A percentile compares a stretch with the other conserved stretches of the same genome.
Conservation (phyloP, 2,888 invertebrate genomes). For the Cryptophagus acutangulus region DNA sequence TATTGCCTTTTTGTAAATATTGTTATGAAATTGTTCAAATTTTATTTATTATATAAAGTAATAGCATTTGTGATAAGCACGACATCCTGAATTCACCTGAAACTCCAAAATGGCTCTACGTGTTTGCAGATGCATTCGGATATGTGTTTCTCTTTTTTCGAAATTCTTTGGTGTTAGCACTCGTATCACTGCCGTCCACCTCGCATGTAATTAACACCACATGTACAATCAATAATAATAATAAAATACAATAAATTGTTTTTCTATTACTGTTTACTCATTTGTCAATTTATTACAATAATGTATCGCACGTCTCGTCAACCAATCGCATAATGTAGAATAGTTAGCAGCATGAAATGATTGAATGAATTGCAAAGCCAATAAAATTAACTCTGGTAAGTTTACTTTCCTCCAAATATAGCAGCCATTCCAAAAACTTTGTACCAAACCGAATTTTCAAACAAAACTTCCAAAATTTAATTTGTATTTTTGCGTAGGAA, state of each 20-base stretch:
- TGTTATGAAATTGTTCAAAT: slow-evolving; percentile 24
- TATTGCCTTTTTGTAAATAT: slow-evolving; percentile 27
- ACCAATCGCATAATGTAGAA: slow-evolving; percentile 12
- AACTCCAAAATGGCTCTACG: slow-evolving; percentile 38
- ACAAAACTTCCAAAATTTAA: slow-evolving; percentile 1
- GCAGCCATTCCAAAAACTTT: slow-evolving; percentile 42
- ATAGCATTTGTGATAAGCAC: slow-evolving; percentile 28
- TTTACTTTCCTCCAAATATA: slow-evolving; percentile 12
- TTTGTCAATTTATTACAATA: slow-evolving; percentile 19
- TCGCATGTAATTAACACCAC: slow-evolving; percentile 31
- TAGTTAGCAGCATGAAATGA: slow-evolving; percentile 4
- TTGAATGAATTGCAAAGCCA: neutral
- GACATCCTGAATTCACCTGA: slow-evolving; percentile 30
- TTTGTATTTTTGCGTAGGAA: slow-evolving; percentile 51
- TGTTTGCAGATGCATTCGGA: slow-evolving; percentile 37
- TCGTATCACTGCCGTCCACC: slow-evolving; percentile 40
- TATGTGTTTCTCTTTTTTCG: slow-evolving; percentile 20
- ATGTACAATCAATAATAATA: slow-evolving; percentile 16
- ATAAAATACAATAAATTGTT: slow-evolving; percentile 38
- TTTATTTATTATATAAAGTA: no score
- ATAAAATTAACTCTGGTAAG: slow-evolving; percentile 20
- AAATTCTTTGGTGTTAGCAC: slow-evolving; percentile 30
- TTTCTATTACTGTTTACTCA: slow-evolving; percentile 39
- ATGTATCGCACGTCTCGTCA: no score
- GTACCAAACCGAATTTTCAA: slow-evolving; percentile 11